Evolutionary conservation across 2,888 invertebrate genomes (phyloP).

Genomic region (Lottia gigantea): DNA sequence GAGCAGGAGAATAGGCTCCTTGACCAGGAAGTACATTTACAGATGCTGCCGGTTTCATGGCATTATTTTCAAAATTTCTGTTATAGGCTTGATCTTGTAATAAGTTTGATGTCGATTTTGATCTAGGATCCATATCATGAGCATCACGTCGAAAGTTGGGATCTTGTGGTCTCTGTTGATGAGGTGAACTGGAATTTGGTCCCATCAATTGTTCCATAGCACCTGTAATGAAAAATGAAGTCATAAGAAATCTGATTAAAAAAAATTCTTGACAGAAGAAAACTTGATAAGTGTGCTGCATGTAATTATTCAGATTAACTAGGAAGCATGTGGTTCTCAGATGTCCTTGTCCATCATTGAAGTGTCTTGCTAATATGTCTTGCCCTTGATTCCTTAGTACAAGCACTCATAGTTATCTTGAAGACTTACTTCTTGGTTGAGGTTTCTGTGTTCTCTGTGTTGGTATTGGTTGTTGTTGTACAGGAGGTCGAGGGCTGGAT

Average conservation of each 20-base stretch:
- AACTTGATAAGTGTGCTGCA: too few relatives aligned
- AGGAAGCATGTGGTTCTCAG: too few relatives aligned
- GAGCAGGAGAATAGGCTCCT: conserved; percentile 21
- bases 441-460: background rate
- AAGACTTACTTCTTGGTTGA: conserved; percentile 1
- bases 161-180: conserved; percentile 25
- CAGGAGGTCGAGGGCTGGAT: background rate
- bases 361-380: too few relatives aligned
- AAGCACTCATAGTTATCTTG: too few relatives aligned
- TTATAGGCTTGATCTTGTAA: conserved; percentile 54
- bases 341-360: too few relatives aligned
- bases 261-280: too few relatives aligned
- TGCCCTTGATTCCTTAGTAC: too few relatives aligned
- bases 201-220: conserved; percentile 10
- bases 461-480: background rate
- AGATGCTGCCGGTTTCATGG: conserved; percentile 52
- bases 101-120: conserved; percentile 57
- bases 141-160: conserved; percentile 18
- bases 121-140: conserved; percentile 43
- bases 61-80: conserved; percentile 30
- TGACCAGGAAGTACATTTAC: conserved; percentile 44
- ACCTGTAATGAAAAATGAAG: conserved; percentile 11
- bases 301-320: too few relatives aligned
- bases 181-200: conserved; percentile 19
- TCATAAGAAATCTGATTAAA: background rate